phyloP scores from a whole-genome alignment of 2,888 invertebrate genomes.

The Drosophila putrida region DNA sequence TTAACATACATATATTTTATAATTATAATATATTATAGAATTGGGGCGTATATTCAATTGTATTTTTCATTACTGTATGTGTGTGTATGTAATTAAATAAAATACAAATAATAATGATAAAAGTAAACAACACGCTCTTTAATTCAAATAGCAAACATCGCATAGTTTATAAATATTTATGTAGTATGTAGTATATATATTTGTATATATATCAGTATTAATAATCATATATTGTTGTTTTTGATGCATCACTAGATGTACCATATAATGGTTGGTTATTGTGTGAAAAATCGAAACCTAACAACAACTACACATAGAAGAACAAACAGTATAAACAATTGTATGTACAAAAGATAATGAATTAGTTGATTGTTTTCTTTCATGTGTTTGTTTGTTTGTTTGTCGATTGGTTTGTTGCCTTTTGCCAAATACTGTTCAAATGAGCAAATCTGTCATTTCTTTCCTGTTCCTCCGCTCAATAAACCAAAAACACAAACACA shows the following conservation, averaged over 20 bases:
- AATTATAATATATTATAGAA: slow-evolving; percentile 61
- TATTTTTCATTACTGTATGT: slow-evolving; percentile 49
- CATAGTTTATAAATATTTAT: slow-evolving; percentile 38
- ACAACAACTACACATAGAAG: slow-evolving; percentile 73
- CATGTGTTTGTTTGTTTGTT: slow-evolving; percentile 10
- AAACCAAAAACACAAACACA: slow-evolving; percentile 12
- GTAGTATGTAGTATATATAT: slow-evolving; percentile 23
- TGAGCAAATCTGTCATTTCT: slow-evolving; percentile 19
- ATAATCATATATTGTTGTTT: slow-evolving; percentile 44
- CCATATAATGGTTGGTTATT: slow-evolving; percentile 49
- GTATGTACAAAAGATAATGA: slow-evolving; percentile 59
- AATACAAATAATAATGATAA: slow-evolving; percentile 41
- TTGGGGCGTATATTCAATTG: slow-evolving; percentile 62
- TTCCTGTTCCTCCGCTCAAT: background rate
- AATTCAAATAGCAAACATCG: slow-evolving; percentile 48
- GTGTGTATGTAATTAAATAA: slow-evolving; percentile 50
- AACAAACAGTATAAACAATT: slow-evolving; percentile 68
- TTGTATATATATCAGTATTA: slow-evolving; percentile 41
- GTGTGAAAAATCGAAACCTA: slow-evolving; percentile 57
- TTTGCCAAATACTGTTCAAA: slow-evolving; percentile 59
- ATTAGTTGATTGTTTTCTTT: slow-evolving; percentile 45
- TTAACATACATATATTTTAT: slow-evolving; percentile 74
- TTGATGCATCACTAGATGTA: slow-evolving; percentile 34
- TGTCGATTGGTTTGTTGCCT: slow-evolving; percentile 30
- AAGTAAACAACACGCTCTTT: slow-evolving; percentile 48